Base-by-base conservation (phyloP, 2,113 vertebrate genomes). In the Paralichthys olivaceus region DNA sequence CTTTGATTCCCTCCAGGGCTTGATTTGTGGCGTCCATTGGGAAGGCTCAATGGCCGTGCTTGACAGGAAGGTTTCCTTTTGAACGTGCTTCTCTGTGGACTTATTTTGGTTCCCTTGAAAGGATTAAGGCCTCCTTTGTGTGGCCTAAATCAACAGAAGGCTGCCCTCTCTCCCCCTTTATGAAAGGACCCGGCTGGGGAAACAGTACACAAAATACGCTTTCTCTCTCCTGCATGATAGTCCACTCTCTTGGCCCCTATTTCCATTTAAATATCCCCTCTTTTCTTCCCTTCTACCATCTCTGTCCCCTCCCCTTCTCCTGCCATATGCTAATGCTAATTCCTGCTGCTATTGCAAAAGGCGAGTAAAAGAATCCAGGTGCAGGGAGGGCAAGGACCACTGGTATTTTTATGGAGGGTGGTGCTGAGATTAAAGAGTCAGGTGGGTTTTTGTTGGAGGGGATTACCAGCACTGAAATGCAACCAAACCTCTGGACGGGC, bases 291-390 rank as follows among this genome's bases (percentile, higher is more conserved):
- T 87, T 88, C 72, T 70, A 85, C 93, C 92, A 90, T 87, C 89
- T 90, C 59, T 47, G 86, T 92, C 92, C 91, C 87, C 91, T 81
- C 93, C 94, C 95, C 94, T 93, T 93, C 94, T 95, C 92, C 92
- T 94, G 93, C 95, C 95, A 92, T 96, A 96, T 98, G 96, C 95
- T 96, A 96, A 96, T 98, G 95, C 94, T 96, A 96, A 97, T 97
- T 94, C 90, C 70, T 92, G 80, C 93, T 91, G 89, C 94, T 80
- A 88, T 92, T 91, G 82, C 89, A 93, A 94, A 93, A 93, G 92
- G 91, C 91, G 82, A 94, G 94, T 89, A 84, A 84, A 87, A 77
- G 89, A 95, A 96, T 95, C 94, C 96, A 98, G 96, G 95, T 98
- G 95, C 95, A 89, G 84, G 69, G 67, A 91, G 93, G 91, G 55